Conservation (phyloP, 2,113 vertebrate genomes). For the Podarcis raffonei region DNA sequence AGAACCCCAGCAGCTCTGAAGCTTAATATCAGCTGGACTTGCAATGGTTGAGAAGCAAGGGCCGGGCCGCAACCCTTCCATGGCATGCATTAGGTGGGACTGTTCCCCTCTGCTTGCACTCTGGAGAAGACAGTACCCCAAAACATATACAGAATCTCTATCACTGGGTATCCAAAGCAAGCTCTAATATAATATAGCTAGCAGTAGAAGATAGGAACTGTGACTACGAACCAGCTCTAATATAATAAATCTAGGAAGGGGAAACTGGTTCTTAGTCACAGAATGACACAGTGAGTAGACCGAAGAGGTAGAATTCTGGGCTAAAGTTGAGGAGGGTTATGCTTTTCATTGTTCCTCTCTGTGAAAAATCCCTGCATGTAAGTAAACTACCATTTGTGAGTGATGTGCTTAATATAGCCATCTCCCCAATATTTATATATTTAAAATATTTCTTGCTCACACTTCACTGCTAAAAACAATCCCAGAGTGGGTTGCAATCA, state of each 20-base stretch:
- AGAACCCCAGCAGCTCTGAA: too few relatives aligned
- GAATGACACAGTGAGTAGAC: background rate
- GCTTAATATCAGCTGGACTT: background rate
- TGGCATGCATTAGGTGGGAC: background rate
- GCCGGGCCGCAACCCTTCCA: background rate
- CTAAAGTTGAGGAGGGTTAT: background rate
- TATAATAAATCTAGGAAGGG: background rate
- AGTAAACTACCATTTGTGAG: background rate
- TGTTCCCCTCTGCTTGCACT: too few relatives aligned
- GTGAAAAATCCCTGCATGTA: background rate
- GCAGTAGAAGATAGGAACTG: background rate
- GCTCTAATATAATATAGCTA: background rate
- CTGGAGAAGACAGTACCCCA: background rate
- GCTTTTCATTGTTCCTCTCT: background rate
- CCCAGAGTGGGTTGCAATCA: too few relatives aligned
- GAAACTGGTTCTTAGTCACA: background rate
- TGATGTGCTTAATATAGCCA: background rate
- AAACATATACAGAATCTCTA: background rate
- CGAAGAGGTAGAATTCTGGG: background rate
- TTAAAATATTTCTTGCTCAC: too few relatives aligned
- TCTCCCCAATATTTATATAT: background rate
- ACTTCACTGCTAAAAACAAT: too few relatives aligned
- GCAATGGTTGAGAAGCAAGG: background rate
- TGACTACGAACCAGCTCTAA: background rate
- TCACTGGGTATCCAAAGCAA: background rate